Conservation (phyloP, 2,888 invertebrate species). For the Amblyjoppa proteus region DNA sequence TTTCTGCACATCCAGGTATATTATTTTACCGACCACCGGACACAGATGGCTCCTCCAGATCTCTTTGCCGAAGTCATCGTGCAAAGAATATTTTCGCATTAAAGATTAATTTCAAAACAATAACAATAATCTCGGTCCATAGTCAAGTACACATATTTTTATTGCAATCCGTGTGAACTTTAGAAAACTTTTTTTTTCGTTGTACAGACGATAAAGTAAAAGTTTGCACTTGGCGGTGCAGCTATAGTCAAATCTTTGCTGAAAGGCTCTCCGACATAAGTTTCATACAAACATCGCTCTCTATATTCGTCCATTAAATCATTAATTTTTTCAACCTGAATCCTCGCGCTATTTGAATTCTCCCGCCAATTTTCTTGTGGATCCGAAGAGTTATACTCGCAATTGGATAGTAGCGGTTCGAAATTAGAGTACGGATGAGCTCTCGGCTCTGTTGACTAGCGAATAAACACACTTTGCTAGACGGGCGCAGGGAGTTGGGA, state of each 20-base stretch:
- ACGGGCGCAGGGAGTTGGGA: constrained; percentile 1
- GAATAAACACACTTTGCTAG: constrained; percentile 41
- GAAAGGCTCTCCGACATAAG: background rate
- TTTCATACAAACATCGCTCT: background rate
- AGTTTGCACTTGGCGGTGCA: no score
- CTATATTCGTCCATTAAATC: background rate
- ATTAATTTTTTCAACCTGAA: background rate
- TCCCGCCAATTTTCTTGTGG: background rate
- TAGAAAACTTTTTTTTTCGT: no score
- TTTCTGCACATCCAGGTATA: background rate
- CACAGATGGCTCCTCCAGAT: background rate
- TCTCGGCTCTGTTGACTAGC: constrained; percentile 27
- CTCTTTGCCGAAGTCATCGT: background rate
- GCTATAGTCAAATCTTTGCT: background rate
- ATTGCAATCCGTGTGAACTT: background rate
- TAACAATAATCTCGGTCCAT: background rate
- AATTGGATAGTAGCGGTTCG: background rate
- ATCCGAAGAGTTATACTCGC: background rate
- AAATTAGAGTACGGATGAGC: constrained; percentile 31
- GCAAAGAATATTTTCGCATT: background rate
- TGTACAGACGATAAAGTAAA: no score
- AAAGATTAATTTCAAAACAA: background rate
- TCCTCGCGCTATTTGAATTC: background rate
- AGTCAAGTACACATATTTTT: background rate
- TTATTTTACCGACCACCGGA: background rate